A percentile compares a stretch with the other conserved stretches of the same genome.
Evolutionary conservation across 2,797 vertebrate genomes (phyloP).

Genomic region (Vespertilio murinus): DNA sequence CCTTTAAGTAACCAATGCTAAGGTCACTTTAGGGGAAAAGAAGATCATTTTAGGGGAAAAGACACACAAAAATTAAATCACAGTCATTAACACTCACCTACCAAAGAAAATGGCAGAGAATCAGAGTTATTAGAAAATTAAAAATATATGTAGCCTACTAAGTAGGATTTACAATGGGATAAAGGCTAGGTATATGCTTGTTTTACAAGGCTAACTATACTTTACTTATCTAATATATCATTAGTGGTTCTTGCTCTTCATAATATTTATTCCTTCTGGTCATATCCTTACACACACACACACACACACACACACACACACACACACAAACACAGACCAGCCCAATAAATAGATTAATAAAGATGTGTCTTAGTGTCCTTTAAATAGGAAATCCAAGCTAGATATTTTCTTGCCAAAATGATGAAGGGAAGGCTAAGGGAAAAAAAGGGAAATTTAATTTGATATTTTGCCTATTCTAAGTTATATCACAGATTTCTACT

Average conservation of each 20-base stretch:
- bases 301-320: neutral
- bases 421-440: constrained; percentile 46
- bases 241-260: constrained; percentile 79
- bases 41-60: constrained; percentile 56
- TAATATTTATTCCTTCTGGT: constrained; percentile 70
- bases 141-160: constrained; percentile 86
- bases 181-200: constrained; percentile 88
- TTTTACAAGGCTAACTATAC: constrained; percentile 83
- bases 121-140: constrained; percentile 93
- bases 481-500: constrained; percentile 45
- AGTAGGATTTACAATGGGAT: constrained; percentile 87
- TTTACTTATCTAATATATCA: constrained; percentile 87
- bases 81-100: constrained; percentile 83
- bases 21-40: constrained; percentile 76
- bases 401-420: constrained; percentile 61
- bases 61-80: constrained; percentile 79
- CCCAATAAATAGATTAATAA: neutral
- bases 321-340: neutral
- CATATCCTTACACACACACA: constrained; percentile 47
- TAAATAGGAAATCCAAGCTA: constrained; percentile 66
- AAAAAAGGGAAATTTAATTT: constrained; percentile 56
- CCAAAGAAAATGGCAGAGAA: constrained; percentile 89
- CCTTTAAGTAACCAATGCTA: constrained; percentile 83
- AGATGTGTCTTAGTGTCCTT: constrained; percentile 55
- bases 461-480: constrained; percentile 34